These are phyloP conservation scores for Passerina amoena DNA, from an alignment of 2,113 vertebrate species.

Conservation along the genomic window DNA sequence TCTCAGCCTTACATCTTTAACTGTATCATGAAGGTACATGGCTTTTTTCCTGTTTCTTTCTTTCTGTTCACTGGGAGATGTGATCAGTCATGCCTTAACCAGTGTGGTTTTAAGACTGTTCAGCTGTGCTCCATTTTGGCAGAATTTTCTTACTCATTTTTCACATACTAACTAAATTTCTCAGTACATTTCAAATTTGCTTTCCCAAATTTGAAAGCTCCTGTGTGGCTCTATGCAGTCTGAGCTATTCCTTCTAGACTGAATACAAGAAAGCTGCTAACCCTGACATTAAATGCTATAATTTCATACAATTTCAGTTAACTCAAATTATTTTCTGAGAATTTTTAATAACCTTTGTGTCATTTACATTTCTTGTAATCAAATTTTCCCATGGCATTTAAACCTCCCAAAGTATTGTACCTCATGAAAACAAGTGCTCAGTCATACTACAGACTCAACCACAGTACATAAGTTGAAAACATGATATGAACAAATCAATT, in stretches of 20 bases:
- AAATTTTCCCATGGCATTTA: neutral
- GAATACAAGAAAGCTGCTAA: neutral
- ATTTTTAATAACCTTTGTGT: neutral
- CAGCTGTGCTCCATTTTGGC: neutral
- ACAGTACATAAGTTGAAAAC: neutral
- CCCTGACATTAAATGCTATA: neutral
- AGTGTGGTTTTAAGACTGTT: neutral
- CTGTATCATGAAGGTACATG: neutral
- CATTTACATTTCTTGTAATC: neutral
- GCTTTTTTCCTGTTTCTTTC: neutral
- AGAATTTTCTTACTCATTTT: neutral
- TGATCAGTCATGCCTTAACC: slow-evolving; percentile 26
- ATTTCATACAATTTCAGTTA: neutral
- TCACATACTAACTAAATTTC: neutral
- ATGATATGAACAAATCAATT: neutral
- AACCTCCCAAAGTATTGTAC: neutral
- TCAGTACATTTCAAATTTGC: neutral
- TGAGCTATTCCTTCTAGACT: neutral
- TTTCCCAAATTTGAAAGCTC: neutral
- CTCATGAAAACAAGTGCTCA: neutral
- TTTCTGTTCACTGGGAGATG: slow-evolving; percentile 9
- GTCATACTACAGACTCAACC: neutral
- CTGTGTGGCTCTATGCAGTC: neutral
- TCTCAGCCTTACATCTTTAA: slow-evolving; percentile 1
- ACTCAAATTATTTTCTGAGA: neutral